Conservation (phyloP, 1,140 invertebrate species). For the Agraylea sexmaculata region DNA sequence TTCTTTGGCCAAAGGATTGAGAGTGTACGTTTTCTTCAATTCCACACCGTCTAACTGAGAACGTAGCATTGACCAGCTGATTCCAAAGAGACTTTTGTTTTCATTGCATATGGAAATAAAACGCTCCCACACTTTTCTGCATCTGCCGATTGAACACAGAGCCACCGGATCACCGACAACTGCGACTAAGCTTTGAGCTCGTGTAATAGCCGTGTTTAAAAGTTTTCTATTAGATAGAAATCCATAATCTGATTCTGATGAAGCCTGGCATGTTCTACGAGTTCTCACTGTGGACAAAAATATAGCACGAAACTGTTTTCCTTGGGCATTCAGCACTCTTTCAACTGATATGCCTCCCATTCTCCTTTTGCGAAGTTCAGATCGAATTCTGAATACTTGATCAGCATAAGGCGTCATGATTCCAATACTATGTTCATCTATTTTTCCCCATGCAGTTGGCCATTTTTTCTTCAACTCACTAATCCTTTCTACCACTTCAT, state of each 20-base stretch:
- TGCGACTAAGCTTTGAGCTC: constrained; percentile 76
- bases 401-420: constrained; percentile 81
- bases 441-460: constrained; percentile 62
- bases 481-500: constrained; percentile 65
- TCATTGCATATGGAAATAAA: constrained; percentile 65
- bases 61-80: constrained; percentile 54
- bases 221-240: constrained; percentile 78
- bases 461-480: constrained; percentile 55
- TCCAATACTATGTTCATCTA: constrained; percentile 64
- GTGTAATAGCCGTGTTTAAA: constrained; percentile 76
- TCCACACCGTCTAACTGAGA: constrained; percentile 61
- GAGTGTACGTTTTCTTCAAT: constrained; percentile 57
- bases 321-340: constrained; percentile 78
- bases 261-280: constrained; percentile 51
- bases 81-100: constrained; percentile 64
- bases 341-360: constrained; percentile 73
- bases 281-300: constrained; percentile 78
- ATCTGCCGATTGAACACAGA: constrained; percentile 70
- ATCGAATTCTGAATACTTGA: constrained; percentile 65
- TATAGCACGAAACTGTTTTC: constrained; percentile 79
- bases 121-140: constrained; percentile 73
- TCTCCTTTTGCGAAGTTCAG: constrained; percentile 61
- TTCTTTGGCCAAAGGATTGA: constrained; percentile 75
- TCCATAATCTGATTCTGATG: constrained; percentile 61
- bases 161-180: constrained; percentile 82